These are phyloP conservation scores for Corythoichthys intestinalis DNA, from an alignment of 2,113 vertebrate species.

Conservation along the genomic window DNA sequence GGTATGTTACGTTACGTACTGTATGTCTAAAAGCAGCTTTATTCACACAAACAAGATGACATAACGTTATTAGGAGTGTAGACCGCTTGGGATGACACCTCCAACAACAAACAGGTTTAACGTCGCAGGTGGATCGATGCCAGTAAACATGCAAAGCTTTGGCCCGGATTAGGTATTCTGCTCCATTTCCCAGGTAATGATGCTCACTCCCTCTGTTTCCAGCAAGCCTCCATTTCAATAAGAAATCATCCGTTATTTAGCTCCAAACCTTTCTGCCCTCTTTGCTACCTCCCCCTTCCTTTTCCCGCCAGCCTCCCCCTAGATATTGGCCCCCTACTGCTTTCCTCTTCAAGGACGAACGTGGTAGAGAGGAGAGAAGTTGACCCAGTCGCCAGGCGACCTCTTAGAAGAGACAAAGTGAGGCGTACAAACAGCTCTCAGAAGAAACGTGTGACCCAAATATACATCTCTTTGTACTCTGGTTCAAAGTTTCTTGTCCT, in stretches of 20 bases:
- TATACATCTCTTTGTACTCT: slow-evolving; percentile 75
- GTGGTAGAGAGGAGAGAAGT: slow-evolving; percentile 61
- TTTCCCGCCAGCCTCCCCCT: slow-evolving; percentile 28
- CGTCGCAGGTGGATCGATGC: neutral
- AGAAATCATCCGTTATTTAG: slow-evolving; percentile 76
- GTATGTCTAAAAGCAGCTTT: neutral
- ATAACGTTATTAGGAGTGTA: slow-evolving; percentile 15
- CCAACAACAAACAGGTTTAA: slow-evolving; percentile 13
- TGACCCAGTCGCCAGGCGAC: slow-evolving; percentile 63
- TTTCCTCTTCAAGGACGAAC: slow-evolving; percentile 74
- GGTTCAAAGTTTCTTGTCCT: slow-evolving; percentile 77
- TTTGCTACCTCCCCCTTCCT: slow-evolving; percentile 1
- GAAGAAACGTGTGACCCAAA: slow-evolving; percentile 71
- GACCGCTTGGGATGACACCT: slow-evolving; percentile 22
- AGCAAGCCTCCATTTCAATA: slow-evolving; percentile 65
- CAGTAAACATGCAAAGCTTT: neutral
- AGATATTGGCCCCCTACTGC: slow-evolving; percentile 67
- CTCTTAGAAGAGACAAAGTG: slow-evolving; percentile 54
- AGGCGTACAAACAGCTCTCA: slow-evolving; percentile 33
- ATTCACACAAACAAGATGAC: slow-evolving; percentile 25
- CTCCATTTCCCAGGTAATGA: slow-evolving; percentile 58
- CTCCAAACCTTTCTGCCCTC: slow-evolving; percentile 58
- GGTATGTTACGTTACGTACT: too few relatives aligned
- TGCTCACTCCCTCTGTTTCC: slow-evolving; percentile 39
- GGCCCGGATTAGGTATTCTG: slow-evolving; percentile 41